Evolutionary conservation across 2,797 vertebrate genomes (phyloP).

Genomic region (Pseudocheirus occidentalis): DNA sequence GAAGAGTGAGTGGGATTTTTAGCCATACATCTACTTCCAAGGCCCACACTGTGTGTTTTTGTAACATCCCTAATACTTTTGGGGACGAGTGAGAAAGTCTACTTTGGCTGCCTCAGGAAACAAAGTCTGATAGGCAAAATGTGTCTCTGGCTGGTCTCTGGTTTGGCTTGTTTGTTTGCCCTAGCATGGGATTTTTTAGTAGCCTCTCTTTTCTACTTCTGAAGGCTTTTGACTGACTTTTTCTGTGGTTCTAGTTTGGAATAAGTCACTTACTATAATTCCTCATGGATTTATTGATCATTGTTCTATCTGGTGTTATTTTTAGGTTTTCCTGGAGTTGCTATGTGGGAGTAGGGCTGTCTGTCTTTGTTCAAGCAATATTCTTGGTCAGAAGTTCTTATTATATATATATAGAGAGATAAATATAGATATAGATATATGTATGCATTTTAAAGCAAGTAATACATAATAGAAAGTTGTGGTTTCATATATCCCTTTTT

Average conservation of each 20-base stretch:
- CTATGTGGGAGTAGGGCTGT: neutral
- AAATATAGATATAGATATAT: too few relatives aligned
- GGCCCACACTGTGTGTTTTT: neutral
- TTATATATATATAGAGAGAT: neutral
- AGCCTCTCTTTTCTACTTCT: neutral
- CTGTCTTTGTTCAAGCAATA: neutral
- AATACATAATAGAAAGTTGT: neutral
- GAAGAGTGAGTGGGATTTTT: neutral
- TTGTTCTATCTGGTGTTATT: neutral
- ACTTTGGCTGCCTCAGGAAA: neutral
- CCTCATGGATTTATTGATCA: neutral
- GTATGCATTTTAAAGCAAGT: neutral
- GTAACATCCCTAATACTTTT: neutral
- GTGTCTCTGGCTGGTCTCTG: neutral
- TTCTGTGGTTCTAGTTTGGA: neutral
- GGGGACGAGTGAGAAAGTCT: neutral
- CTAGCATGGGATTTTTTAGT: neutral
- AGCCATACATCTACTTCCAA: neutral
- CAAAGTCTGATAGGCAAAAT: neutral
- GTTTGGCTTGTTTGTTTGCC: neutral
- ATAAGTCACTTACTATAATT: neutral
- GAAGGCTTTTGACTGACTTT: neutral
- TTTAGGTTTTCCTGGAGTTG: neutral
- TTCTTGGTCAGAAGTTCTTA: neutral
- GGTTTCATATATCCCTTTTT: neutral